These are phyloP conservation scores for Montipora capitata DNA, from an alignment of 92 coral and sea anemone genomes.

Conservation along the genomic window DNA sequence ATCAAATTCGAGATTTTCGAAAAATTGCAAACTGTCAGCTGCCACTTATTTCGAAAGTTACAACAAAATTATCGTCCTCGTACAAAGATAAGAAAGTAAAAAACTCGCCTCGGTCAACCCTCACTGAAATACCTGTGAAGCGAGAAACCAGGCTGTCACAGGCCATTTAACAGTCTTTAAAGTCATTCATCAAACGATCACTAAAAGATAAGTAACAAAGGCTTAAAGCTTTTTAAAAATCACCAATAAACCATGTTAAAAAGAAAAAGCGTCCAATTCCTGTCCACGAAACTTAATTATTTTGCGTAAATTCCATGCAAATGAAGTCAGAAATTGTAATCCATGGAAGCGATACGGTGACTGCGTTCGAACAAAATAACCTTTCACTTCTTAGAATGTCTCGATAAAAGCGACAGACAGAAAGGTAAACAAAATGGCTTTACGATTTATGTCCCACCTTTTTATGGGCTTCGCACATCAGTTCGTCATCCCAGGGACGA, in stretches of 20 bases:
- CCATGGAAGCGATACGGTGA: neutral
- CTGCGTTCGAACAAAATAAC: neutral
- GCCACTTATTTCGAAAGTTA: no score
- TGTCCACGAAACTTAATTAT: neutral
- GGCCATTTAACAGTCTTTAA: neutral
- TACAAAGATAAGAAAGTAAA: no score
- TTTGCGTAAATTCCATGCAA: slow-evolving; percentile 45
- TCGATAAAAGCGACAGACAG: neutral
- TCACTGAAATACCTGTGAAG: neutral
- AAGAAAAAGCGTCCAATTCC: neutral
- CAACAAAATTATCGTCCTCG: no score
- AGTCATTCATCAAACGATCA: neutral
- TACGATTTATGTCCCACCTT: slow-evolving; percentile 61
- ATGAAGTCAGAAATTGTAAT: slow-evolving; percentile 44
- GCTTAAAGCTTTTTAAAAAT: neutral
- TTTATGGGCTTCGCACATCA: slow-evolving; percentile 93
- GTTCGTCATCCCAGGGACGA: slow-evolving; percentile 96
- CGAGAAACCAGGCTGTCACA: neutral
- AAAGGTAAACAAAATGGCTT: no score
- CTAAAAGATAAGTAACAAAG: neutral
- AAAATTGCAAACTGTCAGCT: no score
- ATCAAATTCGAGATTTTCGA: no score
- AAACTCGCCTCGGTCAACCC: no score
- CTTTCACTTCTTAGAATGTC: neutral
- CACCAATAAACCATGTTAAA: neutral